These are phyloP conservation scores for Cololabis saira DNA, from an alignment of 2,113 vertebrate species.

Conservation along the genomic window DNA sequence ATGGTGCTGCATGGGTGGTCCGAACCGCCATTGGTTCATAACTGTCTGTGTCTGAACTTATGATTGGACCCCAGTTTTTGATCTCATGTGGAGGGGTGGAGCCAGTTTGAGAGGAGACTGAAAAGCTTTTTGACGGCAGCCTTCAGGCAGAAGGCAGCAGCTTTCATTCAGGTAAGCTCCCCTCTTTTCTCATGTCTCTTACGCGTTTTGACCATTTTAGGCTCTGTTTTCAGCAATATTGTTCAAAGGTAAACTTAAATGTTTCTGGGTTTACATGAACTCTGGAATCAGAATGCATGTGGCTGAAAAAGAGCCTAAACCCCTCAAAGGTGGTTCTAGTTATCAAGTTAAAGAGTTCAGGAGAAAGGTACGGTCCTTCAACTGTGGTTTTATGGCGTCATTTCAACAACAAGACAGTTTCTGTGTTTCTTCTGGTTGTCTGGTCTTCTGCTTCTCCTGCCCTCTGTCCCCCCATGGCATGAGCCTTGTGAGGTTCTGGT, in stretches of 20 bases:
- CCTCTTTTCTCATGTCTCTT: conserved; percentile 9
- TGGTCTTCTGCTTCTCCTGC: too few species aligned
- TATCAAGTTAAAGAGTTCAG: too few species aligned
- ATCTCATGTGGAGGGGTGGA: conserved; percentile 61
- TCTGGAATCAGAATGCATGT: too few species aligned
- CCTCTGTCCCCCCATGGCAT: too few species aligned
- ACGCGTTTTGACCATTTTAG: neutral
- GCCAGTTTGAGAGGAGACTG: conserved; percentile 27
- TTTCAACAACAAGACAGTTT: too few species aligned
- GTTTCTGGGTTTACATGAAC: too few species aligned
- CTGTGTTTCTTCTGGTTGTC: too few species aligned
- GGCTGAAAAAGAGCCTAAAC: too few species aligned
- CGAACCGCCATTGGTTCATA: conserved; percentile 46
- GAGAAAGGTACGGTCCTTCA: too few species aligned
- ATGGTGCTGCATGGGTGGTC: conserved; percentile 8
- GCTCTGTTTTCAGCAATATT: neutral
- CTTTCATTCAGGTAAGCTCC: conserved; percentile 69
- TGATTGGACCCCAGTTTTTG: conserved; percentile 63
- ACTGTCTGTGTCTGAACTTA: conserved; percentile 3
- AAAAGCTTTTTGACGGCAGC: conserved; percentile 50
- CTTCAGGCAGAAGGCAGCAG: conserved; percentile 54
- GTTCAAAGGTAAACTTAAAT: neutral
- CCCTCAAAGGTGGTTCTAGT: too few species aligned
- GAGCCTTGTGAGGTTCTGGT: conserved; percentile 27
- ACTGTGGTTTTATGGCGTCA: too few species aligned